These are phyloP conservation scores for Phenganax stokvisi DNA, from an alignment of 92 coral and sea anemone genomes.

Conservation along the genomic window DNA sequence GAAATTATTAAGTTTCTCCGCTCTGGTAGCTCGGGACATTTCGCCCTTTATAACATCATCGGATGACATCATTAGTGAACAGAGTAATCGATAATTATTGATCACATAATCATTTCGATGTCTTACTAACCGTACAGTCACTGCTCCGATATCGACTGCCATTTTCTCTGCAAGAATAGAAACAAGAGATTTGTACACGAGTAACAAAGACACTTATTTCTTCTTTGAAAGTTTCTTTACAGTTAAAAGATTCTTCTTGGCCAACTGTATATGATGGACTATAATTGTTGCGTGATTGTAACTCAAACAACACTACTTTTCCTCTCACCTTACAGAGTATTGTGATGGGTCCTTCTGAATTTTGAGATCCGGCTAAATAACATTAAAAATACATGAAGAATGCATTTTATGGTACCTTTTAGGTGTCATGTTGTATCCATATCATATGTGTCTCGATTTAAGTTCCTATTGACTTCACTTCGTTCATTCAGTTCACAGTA, in stretches of 20 bases:
- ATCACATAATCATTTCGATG: neutral
- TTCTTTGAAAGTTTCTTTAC: too few species aligned
- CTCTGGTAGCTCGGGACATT: conserved; percentile 41
- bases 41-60: conserved; percentile 49
- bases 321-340: conserved; percentile 21
- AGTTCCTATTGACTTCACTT: neutral
- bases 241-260: too few species aligned
- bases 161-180: conserved; percentile 10
- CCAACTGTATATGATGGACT: too few species aligned
- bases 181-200: neutral
- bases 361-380: conserved; percentile 24
- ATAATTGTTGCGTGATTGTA: too few species aligned
- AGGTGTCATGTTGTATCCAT: neutral
- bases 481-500: neutral
- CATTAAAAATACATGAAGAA: neutral
- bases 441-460: neutral
- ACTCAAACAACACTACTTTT: neutral
- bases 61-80: too few species aligned
- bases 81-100: neutral
- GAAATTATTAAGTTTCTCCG: conserved; percentile 67
- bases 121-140: conserved; percentile 5
- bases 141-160: conserved; percentile 12
- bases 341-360: conserved; percentile 15
- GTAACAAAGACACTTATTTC: neutral
- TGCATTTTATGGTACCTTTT: neutral